These are phyloP conservation scores for Leptodirus hochenwartii DNA, from an alignment of 2,888 invertebrate genomes.

Conservation along the genomic window DNA sequence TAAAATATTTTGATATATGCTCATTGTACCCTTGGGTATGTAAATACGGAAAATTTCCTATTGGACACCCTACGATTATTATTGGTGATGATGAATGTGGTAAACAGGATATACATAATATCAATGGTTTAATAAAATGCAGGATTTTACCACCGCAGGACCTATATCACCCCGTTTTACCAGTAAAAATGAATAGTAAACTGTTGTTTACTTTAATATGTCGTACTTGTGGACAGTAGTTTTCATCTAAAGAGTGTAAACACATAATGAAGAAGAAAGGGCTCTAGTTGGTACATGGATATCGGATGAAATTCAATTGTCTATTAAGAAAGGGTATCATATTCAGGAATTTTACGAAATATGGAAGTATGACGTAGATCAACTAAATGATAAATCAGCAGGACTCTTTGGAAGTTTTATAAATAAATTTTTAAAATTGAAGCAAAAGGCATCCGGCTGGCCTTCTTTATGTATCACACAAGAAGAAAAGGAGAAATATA, in stretches of 20 bases:
- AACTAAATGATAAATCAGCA: conserved; percentile 15
- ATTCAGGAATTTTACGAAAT: conserved; percentile 19
- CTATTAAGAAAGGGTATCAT: conserved; percentile 18
- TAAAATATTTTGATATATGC: conserved; percentile 11
- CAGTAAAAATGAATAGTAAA: conserved; percentile 12
- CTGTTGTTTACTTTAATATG: conserved; percentile 22
- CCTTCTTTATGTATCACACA: conserved; percentile 13
- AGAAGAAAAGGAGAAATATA: conserved; percentile 11
- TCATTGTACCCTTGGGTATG: conserved; percentile 10
- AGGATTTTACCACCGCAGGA: conserved; percentile 12
- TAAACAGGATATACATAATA: conserved; percentile 4
- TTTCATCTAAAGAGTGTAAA: conserved; percentile 15
- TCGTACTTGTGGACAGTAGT: conserved; percentile 17
- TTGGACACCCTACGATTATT: conserved; percentile 9
- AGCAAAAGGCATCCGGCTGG: conserved; percentile 17
- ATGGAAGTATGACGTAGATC: conserved; percentile 18
- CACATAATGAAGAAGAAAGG: conserved; percentile 14
- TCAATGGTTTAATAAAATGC: conserved; percentile 13
- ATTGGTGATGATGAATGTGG: conserved; percentile 8
- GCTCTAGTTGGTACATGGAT: conserved; percentile 18
- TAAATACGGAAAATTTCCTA: conserved; percentile 10
- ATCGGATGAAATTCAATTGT: conserved; percentile 19
- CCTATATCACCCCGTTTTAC: conserved; percentile 13
- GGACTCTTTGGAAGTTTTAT: conserved; percentile 20
- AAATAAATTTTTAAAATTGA: conserved; percentile 18